Conservation (phyloP, 2,888 invertebrate genomes). For the Spisula solida region DNA sequence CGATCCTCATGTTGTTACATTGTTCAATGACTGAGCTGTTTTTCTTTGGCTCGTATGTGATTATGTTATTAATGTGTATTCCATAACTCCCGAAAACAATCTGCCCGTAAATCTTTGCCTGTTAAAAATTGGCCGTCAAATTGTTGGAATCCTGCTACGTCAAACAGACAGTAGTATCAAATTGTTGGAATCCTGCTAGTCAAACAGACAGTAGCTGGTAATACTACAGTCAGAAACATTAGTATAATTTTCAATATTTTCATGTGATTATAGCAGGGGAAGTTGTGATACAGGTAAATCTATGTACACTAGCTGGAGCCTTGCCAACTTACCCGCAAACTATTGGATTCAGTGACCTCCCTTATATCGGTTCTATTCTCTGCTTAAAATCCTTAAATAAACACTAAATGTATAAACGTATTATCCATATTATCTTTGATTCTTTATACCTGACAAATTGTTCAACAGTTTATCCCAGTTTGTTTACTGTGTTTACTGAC, state of each 20-base stretch:
- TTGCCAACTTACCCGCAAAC: slow-evolving; percentile 46
- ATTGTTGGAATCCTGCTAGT: background rate
- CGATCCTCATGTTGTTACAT: background rate
- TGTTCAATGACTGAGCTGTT: background rate
- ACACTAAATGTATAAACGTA: slow-evolving; percentile 67
- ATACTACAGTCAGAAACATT: slow-evolving; percentile 28
- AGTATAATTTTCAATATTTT: slow-evolving; percentile 59
- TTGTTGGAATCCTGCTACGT: background rate
- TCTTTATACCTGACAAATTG: slow-evolving; percentile 61
- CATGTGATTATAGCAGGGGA: slow-evolving; percentile 43
- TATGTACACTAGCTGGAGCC: slow-evolving; percentile 54
- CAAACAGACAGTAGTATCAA: background rate
- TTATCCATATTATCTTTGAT: slow-evolving; percentile 66
- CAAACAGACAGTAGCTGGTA: background rate
- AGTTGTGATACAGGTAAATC: slow-evolving; percentile 46
- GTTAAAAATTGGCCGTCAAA: slow-evolving; percentile 5
- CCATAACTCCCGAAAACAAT: background rate
- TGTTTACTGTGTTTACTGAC: slow-evolving; percentile 47
- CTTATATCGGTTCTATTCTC: slow-evolving; percentile 40
- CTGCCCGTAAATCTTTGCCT: background rate
- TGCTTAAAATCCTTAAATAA: slow-evolving; percentile 65
- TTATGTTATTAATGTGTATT: background rate
- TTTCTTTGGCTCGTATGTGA: background rate
- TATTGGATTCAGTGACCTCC: slow-evolving; percentile 57
- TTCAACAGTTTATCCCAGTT: slow-evolving; percentile 57